These are phyloP conservation scores for Neolamprologus devosi DNA, from an alignment of 2,113 vertebrate genomes.

Conservation along the genomic window DNA sequence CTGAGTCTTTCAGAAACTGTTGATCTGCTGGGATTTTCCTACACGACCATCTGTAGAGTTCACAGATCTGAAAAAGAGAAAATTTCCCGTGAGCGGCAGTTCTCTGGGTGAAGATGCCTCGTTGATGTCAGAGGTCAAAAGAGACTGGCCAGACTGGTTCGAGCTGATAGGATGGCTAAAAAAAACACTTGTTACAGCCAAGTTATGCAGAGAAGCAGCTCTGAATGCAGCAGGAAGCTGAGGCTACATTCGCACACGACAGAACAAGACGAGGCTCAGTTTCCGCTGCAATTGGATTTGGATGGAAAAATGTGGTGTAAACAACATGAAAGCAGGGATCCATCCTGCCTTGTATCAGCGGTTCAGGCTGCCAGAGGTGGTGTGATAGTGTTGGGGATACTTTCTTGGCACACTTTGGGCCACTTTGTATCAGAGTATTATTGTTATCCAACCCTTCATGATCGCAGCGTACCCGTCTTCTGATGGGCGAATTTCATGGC, in stretches of 20 bases:
- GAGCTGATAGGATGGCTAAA: background rate
- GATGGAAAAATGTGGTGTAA: background rate
- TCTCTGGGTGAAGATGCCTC: background rate
- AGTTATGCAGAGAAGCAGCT: background rate
- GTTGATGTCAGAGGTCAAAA: background rate
- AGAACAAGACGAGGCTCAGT: background rate
- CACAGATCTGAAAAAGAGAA: background rate
- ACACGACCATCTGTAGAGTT: background rate
- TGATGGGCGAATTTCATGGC: background rate
- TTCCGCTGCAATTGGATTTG: background rate
- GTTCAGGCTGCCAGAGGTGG: background rate
- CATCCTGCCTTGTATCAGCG: background rate
- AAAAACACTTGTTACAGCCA: background rate
- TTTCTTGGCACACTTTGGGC: background rate
- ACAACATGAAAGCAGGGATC: background rate
- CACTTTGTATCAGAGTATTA: background rate
- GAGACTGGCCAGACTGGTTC: background rate
- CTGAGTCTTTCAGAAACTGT: background rate
- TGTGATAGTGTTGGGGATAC: background rate
- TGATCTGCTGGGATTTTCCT: background rate
- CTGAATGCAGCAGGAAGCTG: background rate
- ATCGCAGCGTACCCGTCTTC: background rate
- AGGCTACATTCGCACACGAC: background rate
- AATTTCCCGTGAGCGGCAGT: background rate
- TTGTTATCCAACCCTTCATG: fast-evolving